Base-by-base conservation (phyloP, 1,140 invertebrate genomes). In the Galendromus occidentalis region DNA sequence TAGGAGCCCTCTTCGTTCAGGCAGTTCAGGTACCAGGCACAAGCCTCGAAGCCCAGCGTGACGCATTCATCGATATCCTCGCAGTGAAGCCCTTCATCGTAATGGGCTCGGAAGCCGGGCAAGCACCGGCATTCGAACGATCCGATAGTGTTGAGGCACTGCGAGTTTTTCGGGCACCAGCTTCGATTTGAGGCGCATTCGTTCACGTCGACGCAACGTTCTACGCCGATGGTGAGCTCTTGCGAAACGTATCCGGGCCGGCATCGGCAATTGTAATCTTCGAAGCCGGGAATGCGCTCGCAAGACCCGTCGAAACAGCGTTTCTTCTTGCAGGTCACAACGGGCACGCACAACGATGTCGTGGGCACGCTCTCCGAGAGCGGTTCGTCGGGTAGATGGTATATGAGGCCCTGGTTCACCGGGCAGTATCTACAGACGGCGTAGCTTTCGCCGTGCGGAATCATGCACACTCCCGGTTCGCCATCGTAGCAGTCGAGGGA, bases 21-120 rank as follows among this genome's bases (percentile, higher is more conserved):
- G 33, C 51, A 59, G 17, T 25, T 14, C 20, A 59, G 33, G 33
- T 59, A 59, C 51, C 51, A 59, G 17, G 51, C 25, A 9, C 51
- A 59, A 25, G 51, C 51, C 4, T 33, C 51, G 51, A 59, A 59
- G 25, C 51, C 51, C 14, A 59, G 1, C 14, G 25, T 25, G 14
- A 29, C 51, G 33, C 51, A 59, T 59, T 59, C 51, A 25, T 59
- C 22, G 22, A 59, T 59, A 25, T 59, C 51, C 14, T 59, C 51
- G 25, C 51, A 59, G 51, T 2, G 25, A 17, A 59, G 33, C 17
- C 25, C 33, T 1, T 59, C 33, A 29, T 59, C 51, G 51, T 59
- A 59, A 17, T 33, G 51, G 12, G 25, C 51, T 25, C 51, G 12
- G 51, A 29, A 59, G 33, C 51, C 51, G 25, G 25, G 25, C 25